A percentile compares a stretch with the other conserved stretches of the same genome.
phyloP scores from a whole-genome alignment of 2,797 vertebrate genomes.

The Sebastes flavidus region DNA sequence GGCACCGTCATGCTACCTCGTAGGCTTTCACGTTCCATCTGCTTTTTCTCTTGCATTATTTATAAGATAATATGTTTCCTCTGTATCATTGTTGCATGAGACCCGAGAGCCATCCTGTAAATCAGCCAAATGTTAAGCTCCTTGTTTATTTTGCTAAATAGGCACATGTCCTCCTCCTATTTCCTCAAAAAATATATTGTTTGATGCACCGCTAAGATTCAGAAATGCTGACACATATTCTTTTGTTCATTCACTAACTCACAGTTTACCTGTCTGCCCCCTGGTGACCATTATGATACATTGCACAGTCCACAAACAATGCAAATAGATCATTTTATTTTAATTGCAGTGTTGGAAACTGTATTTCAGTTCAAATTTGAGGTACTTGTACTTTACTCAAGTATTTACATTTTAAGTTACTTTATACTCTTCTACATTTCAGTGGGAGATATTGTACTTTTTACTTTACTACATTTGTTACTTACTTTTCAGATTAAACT shows the following conservation, averaged over 20 bases:
- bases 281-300: slow-evolving; percentile 24
- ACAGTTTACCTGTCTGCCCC: slow-evolving; percentile 8
- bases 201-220: neutral
- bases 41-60: slow-evolving; percentile 42
- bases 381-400: neutral
- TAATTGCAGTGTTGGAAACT: neutral
- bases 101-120: neutral
- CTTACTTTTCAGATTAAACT: neutral
- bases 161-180: neutral
- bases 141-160: neutral
- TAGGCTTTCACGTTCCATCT: slow-evolving; percentile 40
- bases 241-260: neutral
- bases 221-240: neutral
- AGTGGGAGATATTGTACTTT: neutral
- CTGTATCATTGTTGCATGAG: neutral
- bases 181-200: neutral
- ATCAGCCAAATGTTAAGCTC: neutral
- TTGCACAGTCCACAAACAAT: neutral
- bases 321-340: neutral
- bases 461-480: neutral
- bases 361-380: neutral
- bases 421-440: neutral
- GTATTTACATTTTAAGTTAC: neutral
- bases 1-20: neutral
- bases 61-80: neutral